These are phyloP conservation scores for Amblyjoppa fuscipennis DNA, from an alignment of 2,888 invertebrate species.

Conservation along the genomic window DNA sequence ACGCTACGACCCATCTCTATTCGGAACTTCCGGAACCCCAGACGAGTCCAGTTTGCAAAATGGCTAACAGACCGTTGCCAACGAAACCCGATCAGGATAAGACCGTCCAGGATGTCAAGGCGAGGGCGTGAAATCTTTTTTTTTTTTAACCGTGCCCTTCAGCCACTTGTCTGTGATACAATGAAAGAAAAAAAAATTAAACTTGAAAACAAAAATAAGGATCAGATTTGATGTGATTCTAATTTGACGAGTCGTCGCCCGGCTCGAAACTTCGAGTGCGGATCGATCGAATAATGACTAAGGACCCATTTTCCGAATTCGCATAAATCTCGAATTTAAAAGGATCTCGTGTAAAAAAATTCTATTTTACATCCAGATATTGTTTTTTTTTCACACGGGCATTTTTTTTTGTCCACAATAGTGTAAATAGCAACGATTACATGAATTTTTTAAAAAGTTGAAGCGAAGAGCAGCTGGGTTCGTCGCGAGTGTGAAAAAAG, in stretches of 20 bases:
- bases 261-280: slow-evolving; percentile 51
- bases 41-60: slow-evolving; percentile 86
- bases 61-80: slow-evolving; percentile 90
- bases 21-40: slow-evolving; percentile 86
- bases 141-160: slow-evolving; percentile 61
- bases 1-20: slow-evolving; percentile 86
- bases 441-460: slow-evolving; percentile 57
- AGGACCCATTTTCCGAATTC: slow-evolving; percentile 27
- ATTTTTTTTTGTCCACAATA: slow-evolving; percentile 2
- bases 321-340: slow-evolving; percentile 7
- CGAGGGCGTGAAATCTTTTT: slow-evolving; percentile 72
- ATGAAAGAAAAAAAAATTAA: slow-evolving; percentile 47
- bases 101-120: slow-evolving; percentile 69
- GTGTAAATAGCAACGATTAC: slow-evolving; percentile 60
- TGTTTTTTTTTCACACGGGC: background rate
- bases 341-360: slow-evolving; percentile 1
- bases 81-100: slow-evolving; percentile 87
- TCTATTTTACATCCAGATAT: background rate
- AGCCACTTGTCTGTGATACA: slow-evolving; percentile 82
- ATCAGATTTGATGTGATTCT: slow-evolving; percentile 39
- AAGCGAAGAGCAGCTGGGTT: slow-evolving; percentile 20
- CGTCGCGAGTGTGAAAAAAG: slow-evolving; percentile 40
- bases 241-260: slow-evolving; percentile 33
- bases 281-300: slow-evolving; percentile 56
- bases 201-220: slow-evolving; percentile 11